phyloP scores from a whole-genome alignment of 2,888 invertebrate species.

The Acholoe squamosa region DNA sequence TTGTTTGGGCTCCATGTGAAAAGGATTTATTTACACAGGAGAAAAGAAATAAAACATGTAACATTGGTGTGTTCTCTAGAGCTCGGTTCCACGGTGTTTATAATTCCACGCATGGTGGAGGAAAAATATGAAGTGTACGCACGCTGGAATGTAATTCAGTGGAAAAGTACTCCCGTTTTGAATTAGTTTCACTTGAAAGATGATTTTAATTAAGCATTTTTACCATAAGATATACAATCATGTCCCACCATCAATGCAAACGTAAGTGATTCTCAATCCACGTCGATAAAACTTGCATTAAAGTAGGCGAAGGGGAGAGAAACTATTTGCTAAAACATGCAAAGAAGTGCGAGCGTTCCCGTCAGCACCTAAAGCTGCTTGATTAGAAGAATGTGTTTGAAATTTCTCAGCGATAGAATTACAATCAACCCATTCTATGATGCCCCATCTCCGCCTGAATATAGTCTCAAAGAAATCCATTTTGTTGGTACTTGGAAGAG shows the following conservation, averaged over 20 bases:
- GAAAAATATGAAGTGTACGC: not conserved
- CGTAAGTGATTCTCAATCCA: not conserved
- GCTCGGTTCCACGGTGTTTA: not conserved
- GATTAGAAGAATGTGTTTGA: constrained; percentile 20
- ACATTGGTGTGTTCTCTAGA: not conserved
- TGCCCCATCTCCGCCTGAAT: not conserved
- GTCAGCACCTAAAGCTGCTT: not conserved
- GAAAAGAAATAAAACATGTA: not conserved
- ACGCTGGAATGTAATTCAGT: not conserved
- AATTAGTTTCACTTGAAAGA: constrained; percentile 27
- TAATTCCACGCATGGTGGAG: not conserved
- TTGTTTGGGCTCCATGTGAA: not conserved
- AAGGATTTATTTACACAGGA: constrained; percentile 8
- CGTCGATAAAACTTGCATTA: not conserved
- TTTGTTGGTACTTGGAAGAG: not conserved
- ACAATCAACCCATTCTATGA: not conserved
- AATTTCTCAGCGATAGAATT: constrained; percentile 3
- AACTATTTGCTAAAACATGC: not conserved
- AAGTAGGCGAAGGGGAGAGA: not conserved
- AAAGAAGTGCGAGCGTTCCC: not conserved
- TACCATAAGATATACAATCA: not conserved
- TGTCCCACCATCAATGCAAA: not conserved
- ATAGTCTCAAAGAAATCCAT: not conserved
- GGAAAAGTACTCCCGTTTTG: not conserved
- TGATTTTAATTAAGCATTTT: constrained; percentile 16